Percentiles rank a stretch among this genome's conserved stretches.
Conservation (phyloP, 2,113 vertebrate genomes). For the Neogobius melanostomus region DNA sequence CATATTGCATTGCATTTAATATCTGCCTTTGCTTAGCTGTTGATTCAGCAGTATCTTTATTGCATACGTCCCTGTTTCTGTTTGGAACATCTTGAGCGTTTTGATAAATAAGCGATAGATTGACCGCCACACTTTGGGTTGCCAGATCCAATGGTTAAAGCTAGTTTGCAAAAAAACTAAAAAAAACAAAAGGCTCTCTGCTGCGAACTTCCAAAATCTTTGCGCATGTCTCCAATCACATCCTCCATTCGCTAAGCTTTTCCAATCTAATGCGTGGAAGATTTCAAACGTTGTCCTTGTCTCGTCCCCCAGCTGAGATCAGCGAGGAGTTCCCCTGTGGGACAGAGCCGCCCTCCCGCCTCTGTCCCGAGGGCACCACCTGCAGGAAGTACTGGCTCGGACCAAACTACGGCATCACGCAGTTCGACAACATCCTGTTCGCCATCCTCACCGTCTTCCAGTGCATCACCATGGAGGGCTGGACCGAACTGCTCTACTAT, state of each 20-base stretch:
- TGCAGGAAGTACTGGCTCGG: conserved; percentile 89
- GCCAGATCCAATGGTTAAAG: no score
- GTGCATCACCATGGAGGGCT: conserved; percentile 97
- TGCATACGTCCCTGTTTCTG: no score
- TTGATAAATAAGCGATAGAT: no score
- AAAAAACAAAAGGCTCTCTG: no score
- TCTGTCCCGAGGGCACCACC: conserved; percentile 86
- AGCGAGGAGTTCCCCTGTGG: conserved; percentile 88
- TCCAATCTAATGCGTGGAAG: background rate
- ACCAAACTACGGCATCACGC: conserved; percentile 92
- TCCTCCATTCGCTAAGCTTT: background rate
- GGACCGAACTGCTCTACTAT: conserved; percentile 92
- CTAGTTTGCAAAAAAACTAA: no score
- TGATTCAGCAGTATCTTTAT: no score
- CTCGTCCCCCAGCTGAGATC: conserved; percentile 80
- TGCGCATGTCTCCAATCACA: no score
- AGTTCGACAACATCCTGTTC: conserved; percentile 96
- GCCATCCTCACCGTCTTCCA: conserved; percentile 94
- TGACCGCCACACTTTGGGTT: no score
- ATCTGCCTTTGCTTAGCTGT: no score
- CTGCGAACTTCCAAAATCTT: no score
- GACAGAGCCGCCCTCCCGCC: conserved; percentile 79
- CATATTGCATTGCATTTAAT: no score
- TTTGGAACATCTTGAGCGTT: no score
- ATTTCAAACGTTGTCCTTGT: background rate